Evolutionary conservation across 2,888 invertebrate genomes (phyloP).

Genomic region (Scaptomyza caliginosa): DNA sequence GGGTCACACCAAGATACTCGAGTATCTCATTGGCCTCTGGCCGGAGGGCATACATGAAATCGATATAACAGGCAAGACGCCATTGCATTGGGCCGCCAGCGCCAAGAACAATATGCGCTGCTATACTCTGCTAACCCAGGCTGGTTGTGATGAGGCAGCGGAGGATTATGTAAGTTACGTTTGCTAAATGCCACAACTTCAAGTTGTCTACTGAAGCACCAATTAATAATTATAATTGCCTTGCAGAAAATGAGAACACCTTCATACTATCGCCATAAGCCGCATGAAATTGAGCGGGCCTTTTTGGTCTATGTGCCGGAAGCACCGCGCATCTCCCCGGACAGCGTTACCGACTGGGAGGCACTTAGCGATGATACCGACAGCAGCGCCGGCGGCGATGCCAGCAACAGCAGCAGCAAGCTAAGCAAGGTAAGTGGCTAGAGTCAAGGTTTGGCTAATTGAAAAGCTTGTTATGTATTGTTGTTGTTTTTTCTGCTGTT

Average conservation of each 20-base stretch:
- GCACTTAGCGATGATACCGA: constrained; percentile 85
- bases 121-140: constrained; percentile 90
- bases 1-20: constrained; percentile 90
- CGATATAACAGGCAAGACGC: constrained; percentile 93
- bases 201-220: not conserved
- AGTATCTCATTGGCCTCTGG: constrained; percentile 89
- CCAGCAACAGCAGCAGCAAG: constrained; percentile 46
- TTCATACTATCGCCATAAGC: constrained; percentile 90
- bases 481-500: too few relatives aligned
- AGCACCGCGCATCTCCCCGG: constrained; percentile 91
- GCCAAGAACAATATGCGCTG: constrained; percentile 91
- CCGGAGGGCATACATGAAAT: constrained; percentile 88
- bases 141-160: constrained; percentile 93
- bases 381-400: constrained; percentile 58
- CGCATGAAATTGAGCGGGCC: constrained; percentile 90
- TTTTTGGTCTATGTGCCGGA: constrained; percentile 90
- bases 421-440: constrained; percentile 65
- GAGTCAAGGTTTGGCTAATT: constrained; percentile 28
- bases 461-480: constrained; percentile 8
- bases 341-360: constrained; percentile 86
- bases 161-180: constrained; percentile 90
- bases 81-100: constrained; percentile 94
- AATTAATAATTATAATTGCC: constrained; percentile 42
- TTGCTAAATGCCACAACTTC: not conserved
- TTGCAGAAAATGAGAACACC: constrained; percentile 92